A percentile compares a stretch with the other conserved stretches of the same genome.
Evolutionary conservation across 2,113 vertebrate species (phyloP).

Genomic region (Muntiacus muntjak): DNA sequence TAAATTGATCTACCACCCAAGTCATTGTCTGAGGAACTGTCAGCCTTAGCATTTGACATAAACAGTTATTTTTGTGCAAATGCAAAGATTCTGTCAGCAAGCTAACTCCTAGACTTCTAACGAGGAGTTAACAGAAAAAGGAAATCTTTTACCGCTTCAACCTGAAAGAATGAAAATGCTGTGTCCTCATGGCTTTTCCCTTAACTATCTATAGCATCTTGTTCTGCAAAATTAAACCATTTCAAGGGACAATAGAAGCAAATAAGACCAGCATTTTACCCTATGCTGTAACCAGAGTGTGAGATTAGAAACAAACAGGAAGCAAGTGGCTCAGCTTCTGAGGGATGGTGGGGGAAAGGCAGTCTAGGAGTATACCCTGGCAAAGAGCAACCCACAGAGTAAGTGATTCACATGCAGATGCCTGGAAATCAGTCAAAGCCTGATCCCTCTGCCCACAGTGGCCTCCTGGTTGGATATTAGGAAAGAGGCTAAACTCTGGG

Average conservation of each 20-base stretch:
- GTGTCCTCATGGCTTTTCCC: not conserved
- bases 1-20: not conserved
- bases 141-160: not conserved
- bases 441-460: too few species aligned
- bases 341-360: not conserved
- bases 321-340: not conserved
- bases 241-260: constrained; percentile 24
- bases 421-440: not conserved
- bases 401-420: not conserved
- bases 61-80: not conserved
- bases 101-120: not conserved
- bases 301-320: not conserved
- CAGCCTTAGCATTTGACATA: not conserved
- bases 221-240: constrained; percentile 46
- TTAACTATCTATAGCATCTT: constrained; percentile 6
- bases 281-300: not conserved
- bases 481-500: not conserved
- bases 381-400: not conserved
- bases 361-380: not conserved
- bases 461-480: not conserved
- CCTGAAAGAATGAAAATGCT: not conserved
- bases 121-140: constrained; percentile 1
- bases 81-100: not conserved
- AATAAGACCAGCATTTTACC: not conserved
- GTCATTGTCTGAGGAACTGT: not conserved